Percentiles rank a stretch among this genome's conserved stretches.
phyloP scores from a whole-genome alignment of 2,113 vertebrate species.

The Alethe castanea region DNA sequence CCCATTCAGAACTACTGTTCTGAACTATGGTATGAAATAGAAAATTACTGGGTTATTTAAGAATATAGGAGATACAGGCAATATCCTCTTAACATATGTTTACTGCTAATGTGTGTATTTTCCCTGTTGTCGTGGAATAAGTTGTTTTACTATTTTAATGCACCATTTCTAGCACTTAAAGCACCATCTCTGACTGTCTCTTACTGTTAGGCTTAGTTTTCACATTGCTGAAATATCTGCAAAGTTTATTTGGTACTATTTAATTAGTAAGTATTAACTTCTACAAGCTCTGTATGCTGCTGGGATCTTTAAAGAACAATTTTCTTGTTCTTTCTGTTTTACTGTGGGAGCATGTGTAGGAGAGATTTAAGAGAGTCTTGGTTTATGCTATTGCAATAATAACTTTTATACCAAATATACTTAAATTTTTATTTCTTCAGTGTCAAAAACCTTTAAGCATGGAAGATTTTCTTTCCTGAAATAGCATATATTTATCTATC shows the following conservation, averaged over 20 bases:
- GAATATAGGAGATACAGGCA: background rate
- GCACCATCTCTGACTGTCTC: background rate
- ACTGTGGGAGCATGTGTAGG: background rate
- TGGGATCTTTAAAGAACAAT: background rate
- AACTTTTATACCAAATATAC: background rate
- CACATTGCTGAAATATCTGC: background rate
- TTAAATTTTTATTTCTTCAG: conserved; percentile 25
- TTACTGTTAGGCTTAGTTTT: background rate
- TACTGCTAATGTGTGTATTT: background rate
- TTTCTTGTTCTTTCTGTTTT: conserved; percentile 28
- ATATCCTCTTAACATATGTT: background rate
- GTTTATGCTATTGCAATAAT: background rate
- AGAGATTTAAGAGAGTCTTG: background rate
- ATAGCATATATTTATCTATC: background rate
- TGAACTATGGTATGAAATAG: background rate
- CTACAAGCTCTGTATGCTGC: background rate
- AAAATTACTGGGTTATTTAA: background rate
- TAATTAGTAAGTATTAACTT: background rate
- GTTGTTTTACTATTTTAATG: background rate
- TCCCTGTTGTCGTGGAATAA: background rate
- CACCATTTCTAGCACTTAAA: background rate
- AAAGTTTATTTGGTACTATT: background rate
- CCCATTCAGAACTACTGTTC: background rate
- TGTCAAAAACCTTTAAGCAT: background rate
- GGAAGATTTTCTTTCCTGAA: background rate